Evolutionary conservation across 2,113 vertebrate species (phyloP).

Genomic region (Triplophysa dalaica): DNA sequence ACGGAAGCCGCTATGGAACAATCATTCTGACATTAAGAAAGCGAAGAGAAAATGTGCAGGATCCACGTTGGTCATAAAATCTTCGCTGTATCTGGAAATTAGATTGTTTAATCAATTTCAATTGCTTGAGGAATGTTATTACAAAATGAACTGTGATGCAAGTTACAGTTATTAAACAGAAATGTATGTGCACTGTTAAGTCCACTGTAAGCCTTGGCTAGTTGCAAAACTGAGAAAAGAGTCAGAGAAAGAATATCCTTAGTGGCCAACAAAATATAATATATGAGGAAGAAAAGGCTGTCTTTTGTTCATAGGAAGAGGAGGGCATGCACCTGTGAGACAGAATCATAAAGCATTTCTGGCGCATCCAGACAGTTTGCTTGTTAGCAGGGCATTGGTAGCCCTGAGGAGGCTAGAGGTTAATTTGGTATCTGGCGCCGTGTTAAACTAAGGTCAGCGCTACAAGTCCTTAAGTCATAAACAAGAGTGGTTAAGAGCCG

Average conservation of each 20-base stretch:
- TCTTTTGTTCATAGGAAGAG: conserved; percentile 36
- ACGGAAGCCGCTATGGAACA: conserved; percentile 15
- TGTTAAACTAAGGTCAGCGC: conserved; percentile 82
- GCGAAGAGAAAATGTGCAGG: not conserved
- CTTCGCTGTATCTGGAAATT: not conserved
- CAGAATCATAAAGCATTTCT: conserved; percentile 75
- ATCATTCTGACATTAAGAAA: not conserved
- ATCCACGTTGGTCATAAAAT: not conserved
- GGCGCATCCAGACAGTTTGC: conserved; percentile 79
- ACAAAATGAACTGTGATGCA: too few relatives aligned
- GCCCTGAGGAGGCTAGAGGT: conserved; percentile 78
- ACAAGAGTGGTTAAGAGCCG: conserved; percentile 78
- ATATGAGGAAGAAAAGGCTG: conserved; percentile 28
- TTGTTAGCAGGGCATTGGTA: conserved; percentile 80
- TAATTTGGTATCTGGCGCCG: conserved; percentile 82
- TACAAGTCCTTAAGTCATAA: conserved; percentile 84
- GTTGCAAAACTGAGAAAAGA: not conserved
- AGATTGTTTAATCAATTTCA: not conserved
- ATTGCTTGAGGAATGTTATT: too few relatives aligned
- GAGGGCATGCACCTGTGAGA: conserved; percentile 52
- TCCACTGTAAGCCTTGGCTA: not conserved
- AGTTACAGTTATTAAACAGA: not conserved
- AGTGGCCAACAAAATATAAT: conserved; percentile 31
- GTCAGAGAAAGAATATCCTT: not conserved
- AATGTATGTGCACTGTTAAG: too few relatives aligned